Evolutionary conservation across 2,888 invertebrate genomes (phyloP).

Genomic region (Bugulina stolonifera): DNA sequence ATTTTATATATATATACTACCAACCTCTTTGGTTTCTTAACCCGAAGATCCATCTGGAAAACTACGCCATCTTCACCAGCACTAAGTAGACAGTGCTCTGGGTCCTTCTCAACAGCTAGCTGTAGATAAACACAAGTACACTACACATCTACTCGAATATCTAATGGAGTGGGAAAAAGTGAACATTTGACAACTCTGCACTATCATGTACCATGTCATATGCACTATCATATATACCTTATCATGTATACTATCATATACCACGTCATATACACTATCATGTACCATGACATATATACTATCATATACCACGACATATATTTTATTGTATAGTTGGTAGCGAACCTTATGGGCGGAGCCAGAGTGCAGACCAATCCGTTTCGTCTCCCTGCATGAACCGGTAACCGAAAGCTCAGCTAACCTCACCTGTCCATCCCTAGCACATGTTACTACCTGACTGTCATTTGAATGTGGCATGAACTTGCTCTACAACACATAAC

Average conservation of each 20-base stretch:
- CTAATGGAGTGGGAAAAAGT: no score
- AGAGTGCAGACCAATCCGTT: slow-evolving; percentile 64
- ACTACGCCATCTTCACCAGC: slow-evolving; percentile 84
- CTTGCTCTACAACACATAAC: slow-evolving; percentile 65
- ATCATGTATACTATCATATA: no score
- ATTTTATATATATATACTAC: no score
- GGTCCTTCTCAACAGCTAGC: slow-evolving; percentile 68
- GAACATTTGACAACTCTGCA: no score
- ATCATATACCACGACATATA: no score
- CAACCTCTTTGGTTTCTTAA: slow-evolving; percentile 63
- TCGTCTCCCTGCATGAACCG: slow-evolving; percentile 58
- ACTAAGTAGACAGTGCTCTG: slow-evolving; percentile 70
- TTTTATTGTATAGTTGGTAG: no score
- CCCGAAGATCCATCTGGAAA: slow-evolving; percentile 73
- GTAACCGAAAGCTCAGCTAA: slow-evolving; percentile 58
- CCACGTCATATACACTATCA: no score
- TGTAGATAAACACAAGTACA: no score
- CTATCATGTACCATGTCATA: no score
- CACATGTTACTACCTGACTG: slow-evolving; percentile 78
- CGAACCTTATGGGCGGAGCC: slow-evolving; percentile 73
- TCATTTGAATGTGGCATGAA: slow-evolving; percentile 75
- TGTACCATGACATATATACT: no score
- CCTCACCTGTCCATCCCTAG: slow-evolving; percentile 79
- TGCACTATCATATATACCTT: no score
- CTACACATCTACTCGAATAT: no score